These are phyloP conservation scores for Drosophila leonis DNA, from an alignment of 2,888 invertebrate species.

Conservation along the genomic window DNA sequence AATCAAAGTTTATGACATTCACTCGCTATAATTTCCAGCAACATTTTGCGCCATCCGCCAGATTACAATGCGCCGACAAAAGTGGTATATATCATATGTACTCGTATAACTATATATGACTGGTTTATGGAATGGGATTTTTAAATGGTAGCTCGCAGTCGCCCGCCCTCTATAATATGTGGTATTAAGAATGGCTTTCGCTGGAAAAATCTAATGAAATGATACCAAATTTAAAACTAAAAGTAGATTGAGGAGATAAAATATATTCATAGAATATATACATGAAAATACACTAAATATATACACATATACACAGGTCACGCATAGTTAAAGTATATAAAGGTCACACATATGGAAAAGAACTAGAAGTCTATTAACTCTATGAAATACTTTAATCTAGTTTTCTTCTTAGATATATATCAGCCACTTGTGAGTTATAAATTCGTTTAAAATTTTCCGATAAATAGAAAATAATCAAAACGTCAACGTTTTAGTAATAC, in stretches of 20 bases:
- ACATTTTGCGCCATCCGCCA: slow-evolving; percentile 31
- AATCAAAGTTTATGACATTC: slow-evolving; percentile 78
- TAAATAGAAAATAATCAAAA: background rate
- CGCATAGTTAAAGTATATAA: no score
- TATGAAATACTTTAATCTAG: no score
- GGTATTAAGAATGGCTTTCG: background rate
- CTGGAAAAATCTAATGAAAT: background rate
- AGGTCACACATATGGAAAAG: no score
- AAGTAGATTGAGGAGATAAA: background rate
- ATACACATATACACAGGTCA: no score
- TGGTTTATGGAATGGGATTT: background rate
- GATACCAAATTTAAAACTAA: background rate
- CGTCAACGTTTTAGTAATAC: background rate
- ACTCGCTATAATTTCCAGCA: slow-evolving; percentile 60
- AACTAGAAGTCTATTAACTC: no score
- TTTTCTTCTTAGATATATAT: no score
- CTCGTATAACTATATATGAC: slow-evolving; percentile 1
- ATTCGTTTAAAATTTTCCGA: background rate
- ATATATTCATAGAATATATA: no score
- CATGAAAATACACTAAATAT: no score
- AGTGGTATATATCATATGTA: slow-evolving; percentile 12
- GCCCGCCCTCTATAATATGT: background rate
- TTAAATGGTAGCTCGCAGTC: slow-evolving; percentile 1
- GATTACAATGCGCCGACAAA: slow-evolving; percentile 20
- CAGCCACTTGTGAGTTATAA: no score